Conservation (phyloP, 2,797 vertebrate species). For the Erethizon dorsatum region DNA sequence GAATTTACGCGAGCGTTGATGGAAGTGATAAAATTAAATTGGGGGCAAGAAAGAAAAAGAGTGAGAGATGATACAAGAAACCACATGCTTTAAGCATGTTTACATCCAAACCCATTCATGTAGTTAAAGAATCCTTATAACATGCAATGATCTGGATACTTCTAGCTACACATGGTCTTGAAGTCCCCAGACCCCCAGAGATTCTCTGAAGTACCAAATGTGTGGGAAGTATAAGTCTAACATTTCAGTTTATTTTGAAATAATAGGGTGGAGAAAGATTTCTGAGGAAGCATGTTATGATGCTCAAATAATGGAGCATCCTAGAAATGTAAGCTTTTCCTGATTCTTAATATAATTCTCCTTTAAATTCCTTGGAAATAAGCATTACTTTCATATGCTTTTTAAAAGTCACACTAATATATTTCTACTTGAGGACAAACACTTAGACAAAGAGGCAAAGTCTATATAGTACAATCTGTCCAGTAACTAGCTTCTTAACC, state of each 20-base stretch:
- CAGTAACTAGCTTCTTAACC: not conserved
- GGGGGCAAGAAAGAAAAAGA: not conserved
- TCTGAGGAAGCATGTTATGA: not conserved
- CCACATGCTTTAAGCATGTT: not conserved
- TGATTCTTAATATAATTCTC: slow-evolving; percentile 48
- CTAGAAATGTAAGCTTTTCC: not conserved
- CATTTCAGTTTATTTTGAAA: slow-evolving; percentile 31
- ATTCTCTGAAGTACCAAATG: not conserved
- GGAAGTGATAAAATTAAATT: not conserved
- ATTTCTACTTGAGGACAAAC: not conserved
- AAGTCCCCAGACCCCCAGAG: not conserved
- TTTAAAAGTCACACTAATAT: not conserved
- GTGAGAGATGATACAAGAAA: not conserved
- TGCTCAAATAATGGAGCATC: not conserved
- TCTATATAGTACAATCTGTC: not conserved
- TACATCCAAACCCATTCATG: not conserved
- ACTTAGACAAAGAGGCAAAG: not conserved
- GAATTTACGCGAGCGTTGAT: not conserved
- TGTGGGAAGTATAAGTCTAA: not conserved
- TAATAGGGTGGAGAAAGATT: not conserved
- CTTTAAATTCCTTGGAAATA: not conserved
- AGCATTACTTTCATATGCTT: not conserved
- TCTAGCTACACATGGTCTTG: not conserved
- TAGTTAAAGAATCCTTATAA: not conserved
- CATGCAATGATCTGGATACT: not conserved